A percentile compares a stretch with the other conserved stretches of the same genome.
Conservation (phyloP, 1,140 invertebrate species). For the Hestina assimilis region DNA sequence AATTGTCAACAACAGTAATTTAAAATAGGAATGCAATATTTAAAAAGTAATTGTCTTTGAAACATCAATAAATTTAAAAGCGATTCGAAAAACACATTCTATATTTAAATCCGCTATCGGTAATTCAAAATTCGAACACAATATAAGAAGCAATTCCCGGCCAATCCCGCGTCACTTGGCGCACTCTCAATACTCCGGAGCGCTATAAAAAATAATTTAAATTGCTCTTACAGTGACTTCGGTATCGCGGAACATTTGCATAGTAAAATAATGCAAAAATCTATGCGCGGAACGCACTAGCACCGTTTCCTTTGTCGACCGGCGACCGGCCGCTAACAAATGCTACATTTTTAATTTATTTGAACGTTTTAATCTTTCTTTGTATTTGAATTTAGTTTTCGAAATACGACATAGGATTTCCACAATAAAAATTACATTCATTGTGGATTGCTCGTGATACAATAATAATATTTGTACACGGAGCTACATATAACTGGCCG, state of each 20-base stretch:
- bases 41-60: neutral
- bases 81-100: neutral
- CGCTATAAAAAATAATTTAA: constrained; percentile 78
- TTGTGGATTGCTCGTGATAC: too few relatives aligned
- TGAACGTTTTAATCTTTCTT: neutral
- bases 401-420: too few relatives aligned
- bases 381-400: too few relatives aligned
- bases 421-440: too few relatives aligned
- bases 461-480: too few relatives aligned
- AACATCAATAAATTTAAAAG: neutral
- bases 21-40: neutral
- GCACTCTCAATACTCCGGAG: constrained; percentile 70
- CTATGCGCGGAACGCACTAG: constrained; percentile 62
- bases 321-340: constrained; percentile 15
- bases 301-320: constrained; percentile 47
- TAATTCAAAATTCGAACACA: constrained; percentile 50
- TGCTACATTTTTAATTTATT: constrained; percentile 6
- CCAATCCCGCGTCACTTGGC: constrained; percentile 42
- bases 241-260: constrained; percentile 71
- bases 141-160: constrained; percentile 49
- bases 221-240: constrained; percentile 70
- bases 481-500: too few relatives aligned
- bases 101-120: constrained; percentile 26
- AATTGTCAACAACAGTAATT: neutral
- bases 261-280: constrained; percentile 76